phyloP scores from a whole-genome alignment of 2,113 vertebrate species.

The Cololabis saira region DNA sequence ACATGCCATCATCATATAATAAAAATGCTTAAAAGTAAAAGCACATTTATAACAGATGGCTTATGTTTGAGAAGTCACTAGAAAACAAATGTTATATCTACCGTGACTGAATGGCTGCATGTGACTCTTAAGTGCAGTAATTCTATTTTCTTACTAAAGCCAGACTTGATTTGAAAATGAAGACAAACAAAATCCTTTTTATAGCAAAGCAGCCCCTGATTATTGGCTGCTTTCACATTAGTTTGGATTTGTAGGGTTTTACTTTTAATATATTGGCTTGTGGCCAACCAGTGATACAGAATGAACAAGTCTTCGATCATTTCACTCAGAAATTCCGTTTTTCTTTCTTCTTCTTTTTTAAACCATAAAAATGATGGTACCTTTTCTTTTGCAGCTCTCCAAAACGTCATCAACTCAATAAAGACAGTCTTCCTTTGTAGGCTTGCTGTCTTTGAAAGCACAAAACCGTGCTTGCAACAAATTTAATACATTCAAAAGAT shows the following conservation, averaged over 20 bases:
- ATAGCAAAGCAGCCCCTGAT: conserved; percentile 10
- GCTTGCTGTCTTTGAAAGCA: too few species aligned
- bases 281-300: conserved; percentile 35
- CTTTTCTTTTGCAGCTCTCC: too few species aligned
- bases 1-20: conserved; percentile 22
- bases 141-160: background rate
- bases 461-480: too few species aligned
- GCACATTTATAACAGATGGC: background rate
- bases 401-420: too few species aligned
- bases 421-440: too few species aligned
- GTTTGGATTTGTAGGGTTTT: conserved; percentile 36
- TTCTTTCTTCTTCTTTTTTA: background rate
- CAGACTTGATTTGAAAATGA: conserved; percentile 15
- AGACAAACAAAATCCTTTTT: conserved; percentile 31
- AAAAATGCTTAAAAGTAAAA: conserved; percentile 4
- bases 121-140: too few species aligned
- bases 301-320: conserved; percentile 41
- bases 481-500: too few species aligned
- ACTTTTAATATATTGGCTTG: conserved; percentile 39
- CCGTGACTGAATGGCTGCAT: too few species aligned
- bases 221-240: conserved; percentile 15
- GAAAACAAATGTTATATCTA: too few species aligned
- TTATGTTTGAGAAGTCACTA: too few species aligned
- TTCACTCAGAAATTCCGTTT: conserved; percentile 17
- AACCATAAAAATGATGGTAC: too few species aligned